Conservation (phyloP, 1,140 invertebrate species). For the Mizuhopecten yessoensis region DNA sequence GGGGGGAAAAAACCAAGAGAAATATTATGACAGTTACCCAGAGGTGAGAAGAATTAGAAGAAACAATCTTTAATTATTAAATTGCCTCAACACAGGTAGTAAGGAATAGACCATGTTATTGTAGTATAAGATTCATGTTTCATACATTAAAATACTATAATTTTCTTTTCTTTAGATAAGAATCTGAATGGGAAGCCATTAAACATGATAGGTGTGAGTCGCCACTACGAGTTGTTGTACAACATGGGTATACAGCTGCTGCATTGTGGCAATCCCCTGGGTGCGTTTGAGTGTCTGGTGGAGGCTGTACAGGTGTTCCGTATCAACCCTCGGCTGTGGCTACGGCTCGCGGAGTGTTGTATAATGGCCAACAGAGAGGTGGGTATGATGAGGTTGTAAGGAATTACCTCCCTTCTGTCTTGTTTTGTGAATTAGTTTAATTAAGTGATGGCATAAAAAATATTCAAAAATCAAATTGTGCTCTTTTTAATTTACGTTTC, state of each 20-base stretch:
- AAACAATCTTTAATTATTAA: too few relatives aligned
- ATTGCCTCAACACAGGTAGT: too few relatives aligned
- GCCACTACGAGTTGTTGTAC: constrained; percentile 92
- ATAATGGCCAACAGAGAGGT: constrained; percentile 82
- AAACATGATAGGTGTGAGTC: constrained; percentile 86
- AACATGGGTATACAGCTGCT: constrained; percentile 95
- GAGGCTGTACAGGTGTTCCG: constrained; percentile 93
- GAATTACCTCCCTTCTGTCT: neutral
- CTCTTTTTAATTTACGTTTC: too few relatives aligned
- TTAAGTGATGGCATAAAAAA: too few relatives aligned
- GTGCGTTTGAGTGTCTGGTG: constrained; percentile 96
- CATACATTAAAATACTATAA: too few relatives aligned
- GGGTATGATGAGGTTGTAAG: constrained; percentile 15
- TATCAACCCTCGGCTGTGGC: constrained; percentile 94
- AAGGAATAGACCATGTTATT: too few relatives aligned
- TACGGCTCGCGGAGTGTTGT: constrained; percentile 94
- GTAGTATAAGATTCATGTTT: too few relatives aligned
- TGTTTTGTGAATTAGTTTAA: neutral
- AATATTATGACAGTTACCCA: too few relatives aligned
- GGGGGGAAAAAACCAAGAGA: too few relatives aligned
- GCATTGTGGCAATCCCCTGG: constrained; percentile 90
- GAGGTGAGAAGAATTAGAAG: too few relatives aligned
- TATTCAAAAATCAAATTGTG: too few relatives aligned
- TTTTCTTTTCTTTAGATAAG: constrained; percentile 67
- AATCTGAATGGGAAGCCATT: constrained; percentile 85